Percentiles rank a stretch among this genome's conserved stretches.
Conservation (phyloP, 2,113 vertebrate genomes). For the Gadus chalcogrammus region DNA sequence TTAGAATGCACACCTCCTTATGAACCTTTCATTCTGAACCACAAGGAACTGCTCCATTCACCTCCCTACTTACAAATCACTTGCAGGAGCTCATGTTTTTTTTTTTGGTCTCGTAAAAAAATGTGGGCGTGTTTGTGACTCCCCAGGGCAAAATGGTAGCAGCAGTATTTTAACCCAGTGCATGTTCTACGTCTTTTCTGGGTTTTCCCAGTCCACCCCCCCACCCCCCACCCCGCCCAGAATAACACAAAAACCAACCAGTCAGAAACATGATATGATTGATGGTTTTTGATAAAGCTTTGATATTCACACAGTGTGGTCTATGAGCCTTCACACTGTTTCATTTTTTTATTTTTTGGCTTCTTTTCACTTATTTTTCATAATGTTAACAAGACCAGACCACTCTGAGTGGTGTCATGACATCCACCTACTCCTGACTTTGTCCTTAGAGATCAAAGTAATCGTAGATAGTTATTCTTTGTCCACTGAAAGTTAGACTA, state of each 20-base stretch:
- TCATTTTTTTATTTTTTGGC: too few species aligned
- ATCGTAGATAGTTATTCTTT: too few species aligned
- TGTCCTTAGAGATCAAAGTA: too few species aligned
- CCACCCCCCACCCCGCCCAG: too few species aligned
- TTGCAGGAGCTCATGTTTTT: slow-evolving; percentile 39
- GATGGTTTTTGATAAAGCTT: slow-evolving; percentile 57
- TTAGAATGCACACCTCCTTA: background rate
- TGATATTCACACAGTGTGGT: slow-evolving; percentile 59
- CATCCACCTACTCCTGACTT: too few species aligned
- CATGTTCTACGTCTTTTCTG: slow-evolving; percentile 44
- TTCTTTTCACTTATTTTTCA: too few species aligned
- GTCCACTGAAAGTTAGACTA: too few species aligned
- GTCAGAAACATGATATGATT: slow-evolving; percentile 6
- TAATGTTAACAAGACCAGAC: too few species aligned
- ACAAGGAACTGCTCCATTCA: slow-evolving; percentile 38
- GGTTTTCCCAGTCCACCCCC: slow-evolving; percentile 56
- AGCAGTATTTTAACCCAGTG: slow-evolving; percentile 47
- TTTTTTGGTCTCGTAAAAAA: slow-evolving; percentile 60
- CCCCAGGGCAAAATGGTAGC: slow-evolving; percentile 44
- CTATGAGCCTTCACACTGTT: slow-evolving; percentile 14
- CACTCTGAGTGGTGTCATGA: too few species aligned
- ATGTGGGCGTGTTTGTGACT: slow-evolving; percentile 44
- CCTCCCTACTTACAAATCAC: slow-evolving; percentile 48
- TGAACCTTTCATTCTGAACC: slow-evolving; percentile 38
- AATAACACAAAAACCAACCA: slow-evolving; percentile 15